phyloP scores from a whole-genome alignment of 2,797 vertebrate genomes.

The Ataeniobius toweri region DNA sequence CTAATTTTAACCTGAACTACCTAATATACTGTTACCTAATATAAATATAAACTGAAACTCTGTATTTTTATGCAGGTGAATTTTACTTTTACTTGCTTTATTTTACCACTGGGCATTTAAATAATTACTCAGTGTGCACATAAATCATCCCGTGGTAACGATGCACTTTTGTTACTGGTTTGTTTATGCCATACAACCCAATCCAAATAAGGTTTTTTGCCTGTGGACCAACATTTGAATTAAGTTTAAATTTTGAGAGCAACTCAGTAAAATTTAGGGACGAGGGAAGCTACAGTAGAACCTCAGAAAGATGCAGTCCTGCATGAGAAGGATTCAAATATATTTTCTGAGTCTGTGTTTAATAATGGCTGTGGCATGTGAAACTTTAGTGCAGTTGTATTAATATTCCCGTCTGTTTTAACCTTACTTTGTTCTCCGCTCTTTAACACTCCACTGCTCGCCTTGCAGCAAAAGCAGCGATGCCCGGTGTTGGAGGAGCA shows the following conservation, averaged over 20 bases:
- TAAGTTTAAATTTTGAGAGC: not conserved
- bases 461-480: conserved; percentile 95
- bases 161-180: not conserved
- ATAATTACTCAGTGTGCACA: not conserved
- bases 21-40: not conserved
- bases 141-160: not conserved
- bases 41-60: not conserved
- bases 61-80: not conserved
- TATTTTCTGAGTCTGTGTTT: conserved; percentile 3
- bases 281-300: conserved; percentile 15
- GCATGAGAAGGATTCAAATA: conserved; percentile 26
- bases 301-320: conserved; percentile 39
- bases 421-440: conserved; percentile 30
- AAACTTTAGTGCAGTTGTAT: conserved; percentile 16
- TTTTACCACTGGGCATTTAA: not conserved
- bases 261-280: not conserved
- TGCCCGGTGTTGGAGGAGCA: conserved; percentile 99
- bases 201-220: not conserved
- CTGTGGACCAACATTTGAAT: not conserved
- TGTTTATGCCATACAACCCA: not conserved
- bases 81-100: not conserved
- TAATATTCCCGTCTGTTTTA: conserved; percentile 24
- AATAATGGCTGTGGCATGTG: conserved; percentile 5
- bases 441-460: conserved; percentile 51
- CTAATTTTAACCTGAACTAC: not conserved